A percentile compares a stretch with the other conserved stretches of the same genome.
phyloP scores from a whole-genome alignment of 2,113 vertebrate species.

The Scolopax mira region DNA sequence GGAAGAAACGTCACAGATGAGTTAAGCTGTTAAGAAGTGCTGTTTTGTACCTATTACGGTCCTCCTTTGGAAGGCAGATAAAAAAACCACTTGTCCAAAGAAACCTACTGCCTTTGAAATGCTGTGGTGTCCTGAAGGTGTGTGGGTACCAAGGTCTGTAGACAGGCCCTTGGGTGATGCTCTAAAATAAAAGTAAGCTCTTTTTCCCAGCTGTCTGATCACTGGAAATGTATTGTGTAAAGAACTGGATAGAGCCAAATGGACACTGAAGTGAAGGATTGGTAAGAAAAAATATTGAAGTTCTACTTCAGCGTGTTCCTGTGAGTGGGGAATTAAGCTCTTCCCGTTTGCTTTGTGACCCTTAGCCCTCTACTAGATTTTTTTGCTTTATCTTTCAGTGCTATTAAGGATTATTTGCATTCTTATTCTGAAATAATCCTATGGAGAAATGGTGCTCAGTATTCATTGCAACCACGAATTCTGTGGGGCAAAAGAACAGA shows the following conservation, averaged over 20 bases:
- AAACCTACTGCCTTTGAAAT: background rate
- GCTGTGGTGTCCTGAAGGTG: background rate
- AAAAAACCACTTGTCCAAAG: background rate
- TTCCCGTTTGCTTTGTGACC: background rate
- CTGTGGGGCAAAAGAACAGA: background rate
- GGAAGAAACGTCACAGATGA: background rate
- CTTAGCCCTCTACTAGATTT: background rate
- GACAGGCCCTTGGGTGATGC: background rate
- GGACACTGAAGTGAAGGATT: background rate
- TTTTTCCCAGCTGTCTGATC: background rate
- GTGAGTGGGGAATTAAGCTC: background rate
- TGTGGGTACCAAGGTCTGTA: background rate
- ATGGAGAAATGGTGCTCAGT: background rate
- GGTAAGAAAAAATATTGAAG: background rate
- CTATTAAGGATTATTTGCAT: background rate
- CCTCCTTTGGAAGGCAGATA: background rate
- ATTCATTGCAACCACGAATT: background rate
- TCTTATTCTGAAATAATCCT: background rate
- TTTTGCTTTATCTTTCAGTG: background rate
- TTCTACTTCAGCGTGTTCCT: background rate
- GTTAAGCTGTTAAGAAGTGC: background rate
- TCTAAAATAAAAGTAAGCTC: background rate
- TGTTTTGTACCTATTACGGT: background rate
- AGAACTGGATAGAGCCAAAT: background rate
- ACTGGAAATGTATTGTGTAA: background rate